Evolutionary conservation across 2,888 invertebrate species (phyloP), one percentile per base, ranked within the genome.

Genomic region (Leptinotarsa haldemani): DNA sequence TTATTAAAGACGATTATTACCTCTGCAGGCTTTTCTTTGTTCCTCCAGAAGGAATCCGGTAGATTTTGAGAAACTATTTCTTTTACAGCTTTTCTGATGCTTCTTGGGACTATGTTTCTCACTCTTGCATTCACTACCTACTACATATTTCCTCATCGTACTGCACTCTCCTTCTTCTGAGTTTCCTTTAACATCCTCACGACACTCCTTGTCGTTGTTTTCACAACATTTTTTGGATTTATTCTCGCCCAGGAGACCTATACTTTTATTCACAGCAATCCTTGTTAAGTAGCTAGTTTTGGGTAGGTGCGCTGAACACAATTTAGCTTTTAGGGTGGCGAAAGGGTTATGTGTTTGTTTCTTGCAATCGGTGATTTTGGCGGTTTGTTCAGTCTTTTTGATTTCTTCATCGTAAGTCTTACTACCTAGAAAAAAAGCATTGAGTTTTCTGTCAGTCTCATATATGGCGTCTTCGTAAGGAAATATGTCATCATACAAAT

Each of bases 251-350:
- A 87, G 79, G 66, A 88, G 81, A 56, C 87, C 88, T 71, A 87
- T 86, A 78, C 86, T 87, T 82, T 87, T 88, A 77, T 88, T 88
- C 25, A 88, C 87, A 50, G 88, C 88, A 77, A 88, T 84, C 79
- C 86, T 84, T 4, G 87, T 87, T 74, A 88, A 80, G 80, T 87
- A 87, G 78, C 85, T 84, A 67, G 87, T 85, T 81, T 87, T 88
- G 73, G 88, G 87, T 79, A 88, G 80, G 81, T 88, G 88, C 56
- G 88, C 86, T 78, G 88, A 88, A 83, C 88, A 88, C 80, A 88
- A 79, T 84, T 88, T 88, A 18, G 87, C 87, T 82, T 87, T 88
- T 61, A 88, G 79, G 69, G 85, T 85, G 61, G 88, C 87, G 75
- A 88, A 87, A 20, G 87, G 86, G 79, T 87, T 87, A 77, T 85